Percentiles rank a stretch among this genome's conserved stretches.
These are phyloP conservation scores for Tetanocera ferruginea DNA, from an alignment of 2,888 invertebrate genomes.

Conservation along the genomic window DNA sequence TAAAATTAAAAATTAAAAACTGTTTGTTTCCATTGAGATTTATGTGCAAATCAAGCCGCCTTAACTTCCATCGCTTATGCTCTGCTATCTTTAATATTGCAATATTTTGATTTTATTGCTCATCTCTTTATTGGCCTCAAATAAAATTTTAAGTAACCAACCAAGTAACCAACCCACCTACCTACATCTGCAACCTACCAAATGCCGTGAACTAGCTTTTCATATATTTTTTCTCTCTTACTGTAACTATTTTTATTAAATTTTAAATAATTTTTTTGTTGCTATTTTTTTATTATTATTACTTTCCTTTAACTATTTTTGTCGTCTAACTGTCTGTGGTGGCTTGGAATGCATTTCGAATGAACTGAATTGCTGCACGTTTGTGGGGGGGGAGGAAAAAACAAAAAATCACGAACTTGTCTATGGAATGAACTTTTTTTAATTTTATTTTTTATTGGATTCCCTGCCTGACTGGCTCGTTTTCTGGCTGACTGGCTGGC, in stretches of 20 bases:
- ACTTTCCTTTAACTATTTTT: neutral
- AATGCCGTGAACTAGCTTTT: neutral
- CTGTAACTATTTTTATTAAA: neutral
- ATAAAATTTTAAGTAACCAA: neutral
- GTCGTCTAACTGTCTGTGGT: conserved; percentile 21
- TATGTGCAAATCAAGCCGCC: too few relatives aligned
- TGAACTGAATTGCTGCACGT: conserved; percentile 30
- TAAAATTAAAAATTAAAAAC: too few relatives aligned
- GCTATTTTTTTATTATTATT: neutral
- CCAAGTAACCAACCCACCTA: neutral
- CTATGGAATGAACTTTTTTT: neutral
- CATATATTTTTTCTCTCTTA: neutral
- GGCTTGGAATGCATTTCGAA: neutral
- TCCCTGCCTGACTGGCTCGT: neutral
- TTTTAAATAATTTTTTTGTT: neutral
- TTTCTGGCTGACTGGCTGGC: conserved; percentile 23
- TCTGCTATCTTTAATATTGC: neutral
- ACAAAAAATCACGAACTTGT: neutral
- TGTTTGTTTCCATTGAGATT: too few relatives aligned
- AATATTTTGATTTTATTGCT: neutral
- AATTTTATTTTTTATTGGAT: neutral
- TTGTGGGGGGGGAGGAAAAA: neutral
- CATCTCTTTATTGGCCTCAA: neutral
- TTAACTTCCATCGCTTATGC: neutral
- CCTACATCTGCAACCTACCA: neutral